These are phyloP conservation scores for Acromyrmex heyeri DNA, from an alignment of 1,140 invertebrate species.

Conservation along the genomic window DNA sequence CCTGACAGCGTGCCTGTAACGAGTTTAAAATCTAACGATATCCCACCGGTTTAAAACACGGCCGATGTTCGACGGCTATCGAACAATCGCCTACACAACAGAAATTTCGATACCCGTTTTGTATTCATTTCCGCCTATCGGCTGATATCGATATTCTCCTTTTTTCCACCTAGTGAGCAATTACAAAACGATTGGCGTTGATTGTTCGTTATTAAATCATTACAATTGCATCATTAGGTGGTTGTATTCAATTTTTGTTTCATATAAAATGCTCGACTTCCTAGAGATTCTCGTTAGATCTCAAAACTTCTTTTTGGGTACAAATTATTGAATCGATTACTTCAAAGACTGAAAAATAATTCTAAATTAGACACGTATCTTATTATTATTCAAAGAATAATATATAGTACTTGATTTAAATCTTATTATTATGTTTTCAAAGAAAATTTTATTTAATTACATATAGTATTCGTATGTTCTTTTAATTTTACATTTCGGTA, in stretches of 20 bases:
- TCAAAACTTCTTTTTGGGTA: background rate
- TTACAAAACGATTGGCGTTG: conserved; percentile 40
- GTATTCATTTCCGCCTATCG: conserved; percentile 44
- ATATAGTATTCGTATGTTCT: background rate
- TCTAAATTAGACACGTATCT: background rate
- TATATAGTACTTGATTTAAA: too few species aligned
- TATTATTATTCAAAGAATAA: background rate
- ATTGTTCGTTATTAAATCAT: conserved; percentile 48
- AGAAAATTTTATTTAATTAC: background rate
- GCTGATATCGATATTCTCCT: conserved; percentile 47
- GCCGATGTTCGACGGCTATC: conserved; percentile 20
- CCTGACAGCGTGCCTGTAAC: conserved; percentile 66
- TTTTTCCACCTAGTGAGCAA: conserved; percentile 19
- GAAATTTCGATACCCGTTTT: conserved; percentile 59
- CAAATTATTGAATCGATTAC: background rate
- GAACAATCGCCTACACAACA: conserved; percentile 57
- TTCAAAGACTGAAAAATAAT: background rate
- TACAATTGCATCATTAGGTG: conserved; percentile 14
- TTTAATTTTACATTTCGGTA: background rate
- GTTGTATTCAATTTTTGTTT: conserved; percentile 7
- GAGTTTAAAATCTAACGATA: conserved; percentile 72
- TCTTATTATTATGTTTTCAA: background rate
- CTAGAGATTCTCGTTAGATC: background rate
- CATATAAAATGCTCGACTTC: background rate
- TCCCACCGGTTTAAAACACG: conserved; percentile 57